Conservation (phyloP, 2,888 invertebrate species). For the Parapristionchus giblindavisi region DNA sequence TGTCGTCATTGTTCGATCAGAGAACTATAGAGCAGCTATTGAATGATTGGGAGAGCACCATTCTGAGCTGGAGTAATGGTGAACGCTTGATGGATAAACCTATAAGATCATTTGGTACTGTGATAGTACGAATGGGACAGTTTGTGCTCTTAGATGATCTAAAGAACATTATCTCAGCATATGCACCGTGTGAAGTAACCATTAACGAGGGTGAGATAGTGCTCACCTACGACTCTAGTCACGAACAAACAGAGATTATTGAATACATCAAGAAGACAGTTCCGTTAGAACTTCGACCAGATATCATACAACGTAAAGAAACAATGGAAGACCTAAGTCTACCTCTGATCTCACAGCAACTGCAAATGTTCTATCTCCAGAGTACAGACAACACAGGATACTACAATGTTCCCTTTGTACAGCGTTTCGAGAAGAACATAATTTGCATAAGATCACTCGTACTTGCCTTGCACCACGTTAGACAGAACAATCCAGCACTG, state of each 20-base stretch:
- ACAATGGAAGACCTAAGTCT: too few species aligned
- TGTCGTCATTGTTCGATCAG: background rate
- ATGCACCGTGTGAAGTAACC: too few species aligned
- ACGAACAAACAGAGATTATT: background rate
- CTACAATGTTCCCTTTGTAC: conserved; percentile 24
- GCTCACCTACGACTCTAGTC: too few species aligned
- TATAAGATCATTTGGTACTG: too few species aligned
- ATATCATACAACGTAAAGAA: background rate
- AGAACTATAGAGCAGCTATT: background rate
- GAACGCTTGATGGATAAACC: too few species aligned
- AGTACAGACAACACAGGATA: background rate
- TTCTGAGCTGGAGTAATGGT: background rate
- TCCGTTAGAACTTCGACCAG: conserved; percentile 2
- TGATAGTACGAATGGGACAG: background rate
- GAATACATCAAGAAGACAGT: conserved; percentile 7
- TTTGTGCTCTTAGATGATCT: conserved; percentile 1
- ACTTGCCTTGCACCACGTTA: background rate
- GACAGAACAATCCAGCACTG: background rate
- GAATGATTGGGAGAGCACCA: background rate
- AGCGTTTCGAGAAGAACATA: background rate
- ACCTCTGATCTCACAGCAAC: conserved; percentile 3
- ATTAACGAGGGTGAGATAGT: too few species aligned
- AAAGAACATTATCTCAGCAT: too few species aligned
- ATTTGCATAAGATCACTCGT: background rate
- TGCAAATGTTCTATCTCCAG: conserved; percentile 15